Evolutionary conservation across 2,888 invertebrate species (phyloP), one percentile per base, ranked within the genome.

Genomic region (Tridacna gigas): DNA sequence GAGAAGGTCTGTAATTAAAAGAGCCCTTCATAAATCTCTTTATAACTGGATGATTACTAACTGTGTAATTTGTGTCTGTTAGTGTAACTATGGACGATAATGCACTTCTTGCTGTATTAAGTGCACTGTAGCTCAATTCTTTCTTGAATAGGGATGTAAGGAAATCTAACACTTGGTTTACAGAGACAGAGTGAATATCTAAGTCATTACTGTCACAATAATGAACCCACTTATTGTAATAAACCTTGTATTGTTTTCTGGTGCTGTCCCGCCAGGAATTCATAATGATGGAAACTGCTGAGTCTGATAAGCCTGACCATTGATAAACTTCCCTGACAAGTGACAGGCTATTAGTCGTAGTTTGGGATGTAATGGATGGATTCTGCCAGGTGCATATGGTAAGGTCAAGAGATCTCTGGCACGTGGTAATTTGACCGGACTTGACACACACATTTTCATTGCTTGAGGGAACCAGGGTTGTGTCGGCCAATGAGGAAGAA

Each of bases 31-130:
- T 65, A 12, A 65, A 26, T 15, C 65, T 65, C 22, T n/a, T 65
- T 20, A 78, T 73, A 22, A 83, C 48, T 1, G 86, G 86, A 47
- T 86, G 81, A 13, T 66, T 5, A 48, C 86, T 83, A n/a, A 79
- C 71, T 22, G 65, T 18, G 76, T 79, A 79, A 45, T 67, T 79
- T 37, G 37, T 37, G 65, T 80, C 85, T 5, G 61, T 22, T n/a
- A 67, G 25, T 71, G 78, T 67, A 47, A 75, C 80, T 18, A 81
- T n/a, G 22, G 84, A 25, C 12, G 77, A 74, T 45, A 74, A 48
- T 15, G 80, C 80, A 80, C 75, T 48, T 48, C 80, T 60, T 60
- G 86, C 86, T 67, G 73, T 80, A 56, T 86, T 86, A n/a, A 86
- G 67, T 18, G 81, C 22, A 26, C 73, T 71, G 78, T 86, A 83